Conservation (phyloP, 2,797 vertebrate species). For the Crocodylus rhombifer region DNA sequence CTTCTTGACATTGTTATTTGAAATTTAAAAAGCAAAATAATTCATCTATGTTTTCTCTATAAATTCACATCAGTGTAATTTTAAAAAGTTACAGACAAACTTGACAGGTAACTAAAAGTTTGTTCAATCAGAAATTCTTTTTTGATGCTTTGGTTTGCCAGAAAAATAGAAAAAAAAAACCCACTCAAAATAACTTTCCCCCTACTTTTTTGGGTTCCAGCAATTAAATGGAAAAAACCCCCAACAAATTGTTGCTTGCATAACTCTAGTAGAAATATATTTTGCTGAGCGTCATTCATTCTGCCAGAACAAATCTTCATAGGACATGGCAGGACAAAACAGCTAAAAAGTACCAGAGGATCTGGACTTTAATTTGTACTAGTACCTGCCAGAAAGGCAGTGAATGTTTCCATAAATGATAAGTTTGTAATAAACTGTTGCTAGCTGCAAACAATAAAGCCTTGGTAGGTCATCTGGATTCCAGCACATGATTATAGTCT, state of each 20-base stretch:
- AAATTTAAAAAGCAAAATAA: too few species aligned
- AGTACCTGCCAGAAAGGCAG: neutral
- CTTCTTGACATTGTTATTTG: too few species aligned
- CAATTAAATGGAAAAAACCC: neutral
- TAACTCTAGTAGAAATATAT: neutral
- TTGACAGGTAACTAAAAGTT: neutral
- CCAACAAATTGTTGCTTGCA: neutral
- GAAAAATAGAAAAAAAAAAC: neutral
- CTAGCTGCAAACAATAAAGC: neutral
- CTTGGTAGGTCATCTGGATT: neutral
- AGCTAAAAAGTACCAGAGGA: neutral
- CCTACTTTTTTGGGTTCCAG: neutral
- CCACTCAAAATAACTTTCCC: too few species aligned
- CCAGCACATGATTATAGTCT: neutral
- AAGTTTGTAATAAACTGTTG: neutral
- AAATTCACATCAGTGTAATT: too few species aligned
- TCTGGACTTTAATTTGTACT: neutral
- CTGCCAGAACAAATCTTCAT: neutral
- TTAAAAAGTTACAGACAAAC: too few species aligned
- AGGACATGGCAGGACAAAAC: neutral
- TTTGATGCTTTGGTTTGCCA: neutral
- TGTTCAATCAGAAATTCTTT: neutral
- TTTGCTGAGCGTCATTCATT: neutral
- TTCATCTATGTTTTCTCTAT: too few species aligned
- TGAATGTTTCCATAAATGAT: neutral